A percentile compares a stretch with the other conserved stretches of the same genome.
Conservation (phyloP, 2,797 vertebrate species). For the Uromys caudimaculatus region DNA sequence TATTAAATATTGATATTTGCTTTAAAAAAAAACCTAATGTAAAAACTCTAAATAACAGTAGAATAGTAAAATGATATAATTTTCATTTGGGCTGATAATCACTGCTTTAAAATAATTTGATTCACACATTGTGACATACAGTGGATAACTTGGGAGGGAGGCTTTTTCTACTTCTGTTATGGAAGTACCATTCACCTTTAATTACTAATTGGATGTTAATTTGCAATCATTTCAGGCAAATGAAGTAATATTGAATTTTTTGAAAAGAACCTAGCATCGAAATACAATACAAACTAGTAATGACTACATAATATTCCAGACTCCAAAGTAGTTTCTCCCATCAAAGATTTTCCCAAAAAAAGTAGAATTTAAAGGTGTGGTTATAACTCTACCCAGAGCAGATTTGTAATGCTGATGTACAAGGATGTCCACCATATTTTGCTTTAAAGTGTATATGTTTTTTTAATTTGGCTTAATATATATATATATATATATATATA, state of each 20-base stretch:
- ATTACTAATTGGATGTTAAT: not conserved
- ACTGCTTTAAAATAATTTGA: constrained; percentile 29
- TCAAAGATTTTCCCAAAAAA: not conserved
- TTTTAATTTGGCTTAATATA: not conserved
- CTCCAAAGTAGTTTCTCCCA: not conserved
- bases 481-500: not conserved
- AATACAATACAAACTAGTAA: not conserved
- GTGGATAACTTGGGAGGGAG: not conserved
- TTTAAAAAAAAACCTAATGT: not conserved
- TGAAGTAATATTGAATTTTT: not conserved
- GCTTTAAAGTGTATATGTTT: not conserved
- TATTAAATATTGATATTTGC: constrained; percentile 44
- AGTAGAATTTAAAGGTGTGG: not conserved
- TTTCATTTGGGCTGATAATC: not conserved
- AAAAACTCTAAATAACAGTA: not conserved
- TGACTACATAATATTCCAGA: not conserved
- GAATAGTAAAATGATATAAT: not conserved
- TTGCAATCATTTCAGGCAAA: not conserved
- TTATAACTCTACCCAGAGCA: constrained; percentile 9
- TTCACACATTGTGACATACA: constrained; percentile 15
- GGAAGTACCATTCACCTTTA: not conserved
- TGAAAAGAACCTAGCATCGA: not conserved
- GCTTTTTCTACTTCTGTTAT: not conserved
- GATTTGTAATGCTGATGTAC: not conserved
- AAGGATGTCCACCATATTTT: not conserved